Conservation (phyloP, 2,797 vertebrate species). For the Cetoscarus ocellatus region DNA sequence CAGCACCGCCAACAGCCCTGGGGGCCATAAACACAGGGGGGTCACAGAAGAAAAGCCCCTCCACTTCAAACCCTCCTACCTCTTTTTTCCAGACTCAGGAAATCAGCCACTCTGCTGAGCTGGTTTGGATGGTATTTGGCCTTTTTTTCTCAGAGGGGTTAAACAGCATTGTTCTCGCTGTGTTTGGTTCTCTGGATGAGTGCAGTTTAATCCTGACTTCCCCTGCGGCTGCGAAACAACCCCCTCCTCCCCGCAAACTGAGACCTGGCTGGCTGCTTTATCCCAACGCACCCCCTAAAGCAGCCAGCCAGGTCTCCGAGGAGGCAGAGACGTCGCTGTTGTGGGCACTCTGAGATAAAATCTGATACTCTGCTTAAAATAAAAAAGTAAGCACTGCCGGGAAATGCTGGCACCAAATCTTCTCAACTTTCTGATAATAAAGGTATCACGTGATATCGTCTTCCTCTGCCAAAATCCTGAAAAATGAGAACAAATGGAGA, state of each 20-base stretch:
- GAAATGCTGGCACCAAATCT: constrained; percentile 47
- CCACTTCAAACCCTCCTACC: constrained; percentile 54
- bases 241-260: constrained; percentile 62
- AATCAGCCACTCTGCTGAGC: constrained; percentile 51
- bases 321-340: constrained; percentile 36
- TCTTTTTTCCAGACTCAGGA: constrained; percentile 68
- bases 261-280: constrained; percentile 53
- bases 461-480: constrained; percentile 49
- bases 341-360: constrained; percentile 60
- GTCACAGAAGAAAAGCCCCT: constrained; percentile 36
- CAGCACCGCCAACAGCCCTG: constrained; percentile 67
- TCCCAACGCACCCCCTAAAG: constrained; percentile 31
- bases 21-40: constrained; percentile 56
- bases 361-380: constrained; percentile 66
- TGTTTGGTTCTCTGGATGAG: constrained; percentile 64
- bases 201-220: constrained; percentile 67
- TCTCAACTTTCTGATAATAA: constrained; percentile 55
- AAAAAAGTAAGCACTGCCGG: constrained; percentile 59
- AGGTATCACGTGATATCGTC: constrained; percentile 59
- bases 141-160: constrained; percentile 29
- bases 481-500: constrained; percentile 26
- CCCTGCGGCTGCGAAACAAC: constrained; percentile 51
- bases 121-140: constrained; percentile 47
- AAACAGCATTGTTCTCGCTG: constrained; percentile 61
- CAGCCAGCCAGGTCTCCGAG: no score